These are phyloP conservation scores for Crematogaster levior DNA, from an alignment of 2,888 invertebrate species.

Conservation along the genomic window DNA sequence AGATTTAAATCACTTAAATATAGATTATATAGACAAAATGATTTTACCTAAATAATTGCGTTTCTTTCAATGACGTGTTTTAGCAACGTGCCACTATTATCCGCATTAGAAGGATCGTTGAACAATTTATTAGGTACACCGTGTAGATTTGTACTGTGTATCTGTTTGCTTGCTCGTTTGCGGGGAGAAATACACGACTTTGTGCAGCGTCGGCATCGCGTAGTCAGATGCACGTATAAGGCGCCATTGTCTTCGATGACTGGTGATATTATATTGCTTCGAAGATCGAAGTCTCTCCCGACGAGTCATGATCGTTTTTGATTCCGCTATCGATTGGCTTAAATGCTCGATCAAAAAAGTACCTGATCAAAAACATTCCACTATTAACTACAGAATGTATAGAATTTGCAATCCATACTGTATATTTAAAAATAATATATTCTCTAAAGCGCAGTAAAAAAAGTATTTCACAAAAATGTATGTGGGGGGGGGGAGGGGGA, in stretches of 20 bases:
- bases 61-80: no score
- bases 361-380: slow-evolving; percentile 22
- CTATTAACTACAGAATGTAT: not conserved
- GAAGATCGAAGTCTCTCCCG: slow-evolving; percentile 25
- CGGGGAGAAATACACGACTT: slow-evolving; percentile 33
- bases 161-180: slow-evolving; percentile 46
- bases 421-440: not conserved
- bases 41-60: not conserved
- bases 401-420: not conserved
- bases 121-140: slow-evolving; percentile 17
- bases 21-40: not conserved
- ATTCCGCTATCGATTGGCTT: slow-evolving; percentile 39
- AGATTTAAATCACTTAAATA: not conserved
- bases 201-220: slow-evolving; percentile 48
- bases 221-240: slow-evolving; percentile 42
- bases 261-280: slow-evolving; percentile 52
- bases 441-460: not conserved
- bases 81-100: not conserved
- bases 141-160: slow-evolving; percentile 28
- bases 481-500: no score
- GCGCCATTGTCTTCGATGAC: slow-evolving; percentile 63
- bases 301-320: slow-evolving; percentile 40
- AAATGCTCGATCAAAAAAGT: slow-evolving; percentile 12
- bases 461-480: not conserved
- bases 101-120: not conserved